Evolutionary conservation across 1,140 invertebrate genomes (phyloP).

Genomic region (Holcopasites calliopsidis): DNA sequence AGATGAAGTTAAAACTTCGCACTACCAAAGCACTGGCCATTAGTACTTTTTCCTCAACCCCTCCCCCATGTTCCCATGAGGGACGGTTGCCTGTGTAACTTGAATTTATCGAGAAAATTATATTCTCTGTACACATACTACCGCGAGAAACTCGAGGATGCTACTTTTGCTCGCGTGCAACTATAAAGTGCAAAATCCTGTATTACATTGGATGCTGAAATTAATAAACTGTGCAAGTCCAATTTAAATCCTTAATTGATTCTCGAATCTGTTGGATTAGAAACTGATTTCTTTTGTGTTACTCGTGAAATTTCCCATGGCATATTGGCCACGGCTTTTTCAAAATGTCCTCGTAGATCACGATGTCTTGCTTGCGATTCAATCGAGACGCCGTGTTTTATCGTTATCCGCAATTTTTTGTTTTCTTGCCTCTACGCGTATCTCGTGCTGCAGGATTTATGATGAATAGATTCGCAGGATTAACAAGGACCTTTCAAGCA

Average conservation of each 20-base stretch:
- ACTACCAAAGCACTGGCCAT: slow-evolving; percentile 40
- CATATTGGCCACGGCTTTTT: no score
- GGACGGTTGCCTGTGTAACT: slow-evolving; percentile 57
- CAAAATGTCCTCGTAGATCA: no score
- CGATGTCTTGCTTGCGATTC: no score
- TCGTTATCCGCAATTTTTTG: slow-evolving; percentile 3
- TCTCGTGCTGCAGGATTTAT: no score
- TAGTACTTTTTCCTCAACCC: slow-evolving; percentile 39
- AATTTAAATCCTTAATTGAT: slow-evolving; percentile 45
- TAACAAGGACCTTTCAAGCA: not conserved
- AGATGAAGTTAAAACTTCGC: slow-evolving; percentile 56
- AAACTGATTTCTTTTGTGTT: not conserved
- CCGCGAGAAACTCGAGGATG: slow-evolving; percentile 44
- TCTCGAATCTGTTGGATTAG: slow-evolving; percentile 36
- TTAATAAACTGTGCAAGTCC: slow-evolving; percentile 52
- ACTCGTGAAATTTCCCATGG: not conserved
- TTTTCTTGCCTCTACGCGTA: no score
- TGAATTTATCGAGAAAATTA: slow-evolving; percentile 61
- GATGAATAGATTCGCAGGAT: not conserved
- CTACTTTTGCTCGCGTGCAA: slow-evolving; percentile 41
- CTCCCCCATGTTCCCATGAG: not conserved
- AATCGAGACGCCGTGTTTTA: not conserved
- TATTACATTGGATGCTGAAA: slow-evolving; percentile 47
- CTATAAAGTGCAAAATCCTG: slow-evolving; percentile 51
- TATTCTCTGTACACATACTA: slow-evolving; percentile 52